These are phyloP conservation scores for Nipponia nippon DNA, from an alignment of 2,113 vertebrate species.

Conservation along the genomic window DNA sequence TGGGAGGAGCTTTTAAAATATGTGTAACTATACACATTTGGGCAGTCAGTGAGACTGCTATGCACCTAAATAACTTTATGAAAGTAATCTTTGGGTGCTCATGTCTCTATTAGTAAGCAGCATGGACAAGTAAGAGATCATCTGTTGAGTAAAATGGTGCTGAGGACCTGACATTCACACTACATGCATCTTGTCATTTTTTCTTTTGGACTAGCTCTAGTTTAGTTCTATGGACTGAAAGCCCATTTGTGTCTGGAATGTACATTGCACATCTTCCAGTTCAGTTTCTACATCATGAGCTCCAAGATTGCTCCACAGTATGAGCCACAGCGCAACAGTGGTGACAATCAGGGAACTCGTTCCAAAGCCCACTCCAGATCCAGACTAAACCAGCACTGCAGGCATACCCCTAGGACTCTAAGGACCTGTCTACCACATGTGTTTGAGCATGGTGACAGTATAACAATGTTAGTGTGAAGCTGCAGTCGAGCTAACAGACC, in stretches of 20 bases:
- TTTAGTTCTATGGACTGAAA: background rate
- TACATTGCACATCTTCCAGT: background rate
- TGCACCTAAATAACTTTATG: background rate
- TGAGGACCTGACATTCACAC: background rate
- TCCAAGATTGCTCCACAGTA: background rate
- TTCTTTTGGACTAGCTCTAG: background rate
- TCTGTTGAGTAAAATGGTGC: background rate
- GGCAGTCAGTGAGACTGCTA: background rate
- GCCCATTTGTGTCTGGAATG: background rate
- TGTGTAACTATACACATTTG: background rate
- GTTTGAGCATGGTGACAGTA: background rate
- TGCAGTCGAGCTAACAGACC: background rate
- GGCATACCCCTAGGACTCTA: background rate
- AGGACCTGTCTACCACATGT: accelerated
- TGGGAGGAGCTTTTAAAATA: background rate
- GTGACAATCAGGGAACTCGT: accelerated
- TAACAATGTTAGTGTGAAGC: background rate
- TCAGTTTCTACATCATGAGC: background rate
- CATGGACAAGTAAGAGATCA: background rate
- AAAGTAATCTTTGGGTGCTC: background rate
- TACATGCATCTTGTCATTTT: background rate
- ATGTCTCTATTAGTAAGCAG: background rate
- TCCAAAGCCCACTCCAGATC: background rate
- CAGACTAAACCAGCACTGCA: background rate
- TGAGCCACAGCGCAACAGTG: background rate